A percentile compares a stretch with the other conserved stretches of the same genome.
These are phyloP conservation scores for Picus viridis DNA, from an alignment of 2,797 vertebrate species.

Conservation along the genomic window DNA sequence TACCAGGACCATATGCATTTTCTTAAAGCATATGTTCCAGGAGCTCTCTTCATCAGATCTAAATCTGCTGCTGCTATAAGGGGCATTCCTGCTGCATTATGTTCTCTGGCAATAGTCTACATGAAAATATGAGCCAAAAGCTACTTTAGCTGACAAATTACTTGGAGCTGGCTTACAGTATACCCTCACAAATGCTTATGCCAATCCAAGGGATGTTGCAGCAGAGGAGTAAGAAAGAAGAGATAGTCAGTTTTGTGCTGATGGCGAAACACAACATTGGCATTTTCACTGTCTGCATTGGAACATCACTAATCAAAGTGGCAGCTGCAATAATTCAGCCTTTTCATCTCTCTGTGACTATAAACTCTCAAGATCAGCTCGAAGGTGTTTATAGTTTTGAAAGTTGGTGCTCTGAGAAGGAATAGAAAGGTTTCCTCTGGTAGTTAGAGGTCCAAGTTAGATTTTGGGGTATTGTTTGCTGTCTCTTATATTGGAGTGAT, in stretches of 20 bases:
- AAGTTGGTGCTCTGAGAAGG: neutral
- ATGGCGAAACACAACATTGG: neutral
- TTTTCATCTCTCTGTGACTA: neutral
- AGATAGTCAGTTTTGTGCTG: neutral
- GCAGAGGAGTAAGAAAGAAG: neutral
- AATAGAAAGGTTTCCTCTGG: neutral
- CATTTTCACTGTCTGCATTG: neutral
- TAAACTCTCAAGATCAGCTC: neutral
- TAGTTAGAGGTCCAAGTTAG: neutral
- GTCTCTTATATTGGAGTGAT: neutral
- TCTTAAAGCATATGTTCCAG: neutral
- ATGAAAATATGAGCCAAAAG: neutral
- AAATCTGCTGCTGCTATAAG: neutral
- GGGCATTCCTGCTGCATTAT: neutral
- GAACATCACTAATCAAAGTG: fast-evolving
- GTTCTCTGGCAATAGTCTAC: neutral
- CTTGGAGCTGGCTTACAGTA: neutral
- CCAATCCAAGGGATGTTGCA: neutral
- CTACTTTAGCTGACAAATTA: neutral
- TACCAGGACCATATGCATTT: neutral
- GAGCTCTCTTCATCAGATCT: neutral
- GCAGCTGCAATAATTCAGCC: neutral
- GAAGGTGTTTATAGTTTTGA: neutral
- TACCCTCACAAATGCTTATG: neutral
- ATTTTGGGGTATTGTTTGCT: neutral